phyloP scores from a whole-genome alignment of 2,888 invertebrate genomes.

The Cephus spinipes region DNA sequence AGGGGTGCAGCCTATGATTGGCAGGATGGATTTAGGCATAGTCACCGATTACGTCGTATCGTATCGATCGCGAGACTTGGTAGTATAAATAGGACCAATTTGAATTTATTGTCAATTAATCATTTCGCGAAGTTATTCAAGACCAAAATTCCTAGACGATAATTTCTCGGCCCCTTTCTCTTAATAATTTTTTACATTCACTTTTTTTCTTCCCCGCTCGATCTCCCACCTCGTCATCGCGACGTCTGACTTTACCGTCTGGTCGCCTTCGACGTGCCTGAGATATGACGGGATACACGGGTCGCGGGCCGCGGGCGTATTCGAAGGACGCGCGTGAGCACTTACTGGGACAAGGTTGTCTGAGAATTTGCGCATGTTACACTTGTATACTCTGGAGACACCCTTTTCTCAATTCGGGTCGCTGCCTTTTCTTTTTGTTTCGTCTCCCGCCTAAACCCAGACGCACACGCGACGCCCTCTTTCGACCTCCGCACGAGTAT shows the following conservation, averaged over 20 bases:
- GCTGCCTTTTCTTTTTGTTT: neutral
- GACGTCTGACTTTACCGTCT: neutral
- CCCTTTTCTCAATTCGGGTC: neutral
- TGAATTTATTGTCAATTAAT: neutral
- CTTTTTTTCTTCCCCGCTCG: neutral
- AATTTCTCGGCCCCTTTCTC: neutral
- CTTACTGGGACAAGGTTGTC: conserved; percentile 22
- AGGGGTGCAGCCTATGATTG: neutral
- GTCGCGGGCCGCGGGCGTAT: conserved; percentile 16
- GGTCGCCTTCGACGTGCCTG: neutral
- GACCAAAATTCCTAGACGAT: neutral
- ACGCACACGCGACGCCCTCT: no score
- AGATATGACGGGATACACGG: no score
- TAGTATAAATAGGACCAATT: neutral
- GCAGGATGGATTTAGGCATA: neutral
- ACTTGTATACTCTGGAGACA: neutral
- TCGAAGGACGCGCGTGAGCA: conserved; percentile 13
- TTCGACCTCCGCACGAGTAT: no score
- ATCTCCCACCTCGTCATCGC: neutral
- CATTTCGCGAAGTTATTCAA: neutral
- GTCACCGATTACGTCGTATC: neutral
- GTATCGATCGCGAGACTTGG: neutral
- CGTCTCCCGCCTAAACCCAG: neutral
- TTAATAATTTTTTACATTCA: neutral
- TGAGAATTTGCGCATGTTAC: conserved; percentile 18